phyloP scores from a whole-genome alignment of 2,113 vertebrate species.

The Vireo altiloquus region DNA sequence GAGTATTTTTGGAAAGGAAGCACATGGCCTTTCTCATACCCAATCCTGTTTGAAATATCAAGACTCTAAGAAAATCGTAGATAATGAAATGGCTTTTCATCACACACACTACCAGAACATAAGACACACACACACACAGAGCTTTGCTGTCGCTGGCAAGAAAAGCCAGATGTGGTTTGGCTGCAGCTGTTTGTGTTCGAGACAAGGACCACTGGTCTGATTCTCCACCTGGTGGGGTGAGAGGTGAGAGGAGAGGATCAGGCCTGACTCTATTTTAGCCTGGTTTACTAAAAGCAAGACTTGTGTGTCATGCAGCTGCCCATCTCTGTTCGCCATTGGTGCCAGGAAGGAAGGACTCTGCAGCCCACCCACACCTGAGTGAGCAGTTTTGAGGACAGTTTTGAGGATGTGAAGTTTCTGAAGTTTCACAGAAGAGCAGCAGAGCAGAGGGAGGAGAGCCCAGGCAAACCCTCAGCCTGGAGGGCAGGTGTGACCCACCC shows the following conservation, averaged over 20 bases:
- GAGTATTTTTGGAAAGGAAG: constrained; percentile 32
- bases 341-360: background rate
- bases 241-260: background rate
- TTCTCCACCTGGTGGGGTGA: background rate
- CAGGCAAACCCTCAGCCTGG: background rate
- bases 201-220: background rate
- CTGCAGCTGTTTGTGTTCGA: background rate
- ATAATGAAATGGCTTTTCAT: constrained; percentile 49
- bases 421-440: background rate
- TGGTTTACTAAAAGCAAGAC: background rate
- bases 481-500: background rate
- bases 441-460: background rate
- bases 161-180: background rate
- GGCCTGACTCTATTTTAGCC: background rate
- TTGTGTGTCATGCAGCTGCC: background rate
- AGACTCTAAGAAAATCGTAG: background rate
- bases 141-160: background rate
- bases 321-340: background rate
- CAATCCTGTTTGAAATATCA: constrained; percentile 9
- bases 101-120: background rate
- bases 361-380: background rate
- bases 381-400: background rate
- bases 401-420: background rate
- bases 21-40: background rate
- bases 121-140: background rate